Percentiles rank a stretch among this genome's conserved stretches.
phyloP scores from a whole-genome alignment of 2,113 vertebrate species.

The Cyanocitta stelleri region DNA sequence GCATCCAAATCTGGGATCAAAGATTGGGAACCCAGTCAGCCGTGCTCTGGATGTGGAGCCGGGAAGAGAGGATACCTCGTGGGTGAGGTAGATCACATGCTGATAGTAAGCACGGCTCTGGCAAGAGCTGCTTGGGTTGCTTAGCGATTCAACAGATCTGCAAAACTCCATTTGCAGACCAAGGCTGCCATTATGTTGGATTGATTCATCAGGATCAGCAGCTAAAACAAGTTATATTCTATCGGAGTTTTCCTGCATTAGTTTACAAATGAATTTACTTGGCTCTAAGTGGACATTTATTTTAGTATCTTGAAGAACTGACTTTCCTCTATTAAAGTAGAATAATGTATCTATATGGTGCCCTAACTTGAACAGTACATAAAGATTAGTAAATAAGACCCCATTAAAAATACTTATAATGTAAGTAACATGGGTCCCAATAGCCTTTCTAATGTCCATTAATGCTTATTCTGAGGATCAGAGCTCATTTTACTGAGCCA shows the following conservation, averaged over 20 bases:
- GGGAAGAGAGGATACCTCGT: neutral
- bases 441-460: conserved; percentile 82
- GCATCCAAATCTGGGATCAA: neutral
- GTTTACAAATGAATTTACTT: conserved; percentile 70
- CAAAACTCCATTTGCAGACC: conserved; percentile 54
- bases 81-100: neutral
- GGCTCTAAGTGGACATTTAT: conserved; percentile 67
- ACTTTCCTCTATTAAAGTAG: conserved; percentile 66
- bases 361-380: conserved; percentile 75
- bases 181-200: conserved; percentile 48
- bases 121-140: conserved; percentile 5
- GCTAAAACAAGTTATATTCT: conserved; percentile 56
- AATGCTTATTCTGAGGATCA: conserved; percentile 82
- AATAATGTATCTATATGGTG: conserved; percentile 71
- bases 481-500: conserved; percentile 82
- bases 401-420: conserved; percentile 80
- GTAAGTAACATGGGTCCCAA: conserved; percentile 78
- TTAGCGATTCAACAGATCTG: conserved; percentile 3
- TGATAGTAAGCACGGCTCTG: neutral
- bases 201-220: conserved; percentile 62
- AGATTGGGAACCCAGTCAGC: neutral
- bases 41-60: neutral
- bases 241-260: conserved; percentile 54
- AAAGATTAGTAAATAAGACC: conserved; percentile 82
- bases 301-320: conserved; percentile 70